Percentiles rank a stretch among this genome's conserved stretches.
Evolutionary conservation across 2,888 invertebrate species (phyloP).

Genomic region (Cryptus armator): DNA sequence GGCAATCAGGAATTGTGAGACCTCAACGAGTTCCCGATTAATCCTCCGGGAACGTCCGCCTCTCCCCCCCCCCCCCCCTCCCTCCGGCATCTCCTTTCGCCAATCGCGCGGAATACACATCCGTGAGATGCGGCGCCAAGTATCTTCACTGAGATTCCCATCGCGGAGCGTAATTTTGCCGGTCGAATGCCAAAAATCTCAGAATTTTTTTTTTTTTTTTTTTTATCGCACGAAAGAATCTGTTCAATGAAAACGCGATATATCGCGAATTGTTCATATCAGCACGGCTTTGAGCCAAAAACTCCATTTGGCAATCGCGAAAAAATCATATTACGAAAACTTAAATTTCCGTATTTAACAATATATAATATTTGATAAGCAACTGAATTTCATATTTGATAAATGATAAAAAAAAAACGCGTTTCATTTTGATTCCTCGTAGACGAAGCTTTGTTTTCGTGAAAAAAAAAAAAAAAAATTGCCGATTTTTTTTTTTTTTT

Average conservation of each 20-base stretch:
- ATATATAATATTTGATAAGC: too few relatives aligned
- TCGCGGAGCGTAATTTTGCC: conserved; percentile 7
- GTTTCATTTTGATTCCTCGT: too few relatives aligned
- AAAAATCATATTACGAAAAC: too few relatives aligned
- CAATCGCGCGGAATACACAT: conserved; percentile 14
- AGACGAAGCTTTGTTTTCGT: too few relatives aligned
- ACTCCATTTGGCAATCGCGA: too few relatives aligned
- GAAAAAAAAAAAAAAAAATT: too few relatives aligned
- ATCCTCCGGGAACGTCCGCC: conserved; percentile 72
- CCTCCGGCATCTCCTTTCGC: background rate
- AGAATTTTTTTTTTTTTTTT: conserved; percentile 25
- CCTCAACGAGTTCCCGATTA: conserved; percentile 74
- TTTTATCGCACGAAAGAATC: conserved; percentile 11
- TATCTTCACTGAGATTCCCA: conserved; percentile 28
- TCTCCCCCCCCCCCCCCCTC: background rate
- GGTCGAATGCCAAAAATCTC: conserved; percentile 26
- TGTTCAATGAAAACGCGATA: background rate
- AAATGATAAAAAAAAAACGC: too few relatives aligned
- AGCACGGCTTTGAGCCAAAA: too few relatives aligned
- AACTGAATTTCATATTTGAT: too few relatives aligned
- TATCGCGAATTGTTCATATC: too few relatives aligned
- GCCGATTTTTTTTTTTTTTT: too few relatives aligned
- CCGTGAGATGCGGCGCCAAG: conserved; percentile 19
- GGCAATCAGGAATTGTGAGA: conserved; percentile 74
- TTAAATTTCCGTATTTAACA: too few relatives aligned